A percentile compares a stretch with the other conserved stretches of the same genome.
Conservation (phyloP, 1,140 invertebrate species). For the Harlomillsia oculata region DNA sequence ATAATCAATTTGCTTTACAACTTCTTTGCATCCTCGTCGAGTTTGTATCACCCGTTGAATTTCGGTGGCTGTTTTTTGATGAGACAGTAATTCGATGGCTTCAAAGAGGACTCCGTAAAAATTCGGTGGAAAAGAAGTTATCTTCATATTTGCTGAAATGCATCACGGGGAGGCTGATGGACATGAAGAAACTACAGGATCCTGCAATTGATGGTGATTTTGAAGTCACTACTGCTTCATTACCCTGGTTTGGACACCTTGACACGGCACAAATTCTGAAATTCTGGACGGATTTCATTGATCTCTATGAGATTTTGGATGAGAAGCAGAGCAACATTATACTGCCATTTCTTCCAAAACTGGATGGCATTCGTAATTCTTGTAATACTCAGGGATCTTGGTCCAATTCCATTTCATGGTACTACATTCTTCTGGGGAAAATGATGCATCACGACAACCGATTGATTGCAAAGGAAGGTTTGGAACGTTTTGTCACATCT, state of each 20-base stretch:
- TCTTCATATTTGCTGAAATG: too few species aligned
- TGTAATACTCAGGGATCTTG: too few species aligned
- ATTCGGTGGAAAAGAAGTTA: too few species aligned
- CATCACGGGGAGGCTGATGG: too few species aligned
- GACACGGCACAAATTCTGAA: slow-evolving; percentile 1
- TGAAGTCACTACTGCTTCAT: not conserved
- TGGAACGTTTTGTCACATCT: slow-evolving; percentile 5
- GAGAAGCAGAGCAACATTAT: slow-evolving; percentile 39
- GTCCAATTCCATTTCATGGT: slow-evolving; percentile 13
- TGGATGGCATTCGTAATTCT: slow-evolving; percentile 20
- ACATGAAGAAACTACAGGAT: too few species aligned
- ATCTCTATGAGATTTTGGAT: slow-evolving; percentile 36
- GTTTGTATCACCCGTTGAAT: too few species aligned
- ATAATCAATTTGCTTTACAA: too few species aligned
- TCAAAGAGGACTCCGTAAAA: too few species aligned
- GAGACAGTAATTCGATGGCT: too few species aligned
- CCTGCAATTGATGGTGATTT: not conserved
- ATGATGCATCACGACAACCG: slow-evolving; percentile 26
- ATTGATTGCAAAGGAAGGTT: slow-evolving; percentile 16
- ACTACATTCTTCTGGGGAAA: slow-evolving; percentile 15
- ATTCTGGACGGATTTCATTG: slow-evolving; percentile 36
- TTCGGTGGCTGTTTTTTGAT: too few species aligned
- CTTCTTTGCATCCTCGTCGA: too few species aligned
- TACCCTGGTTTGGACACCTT: not conserved
- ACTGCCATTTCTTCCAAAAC: slow-evolving; percentile 35